A percentile compares a stretch with the other conserved stretches of the same genome.
These are phyloP conservation scores for Trichosurus vulpecula DNA, from an alignment of 2,797 vertebrate genomes.

Conservation along the genomic window DNA sequence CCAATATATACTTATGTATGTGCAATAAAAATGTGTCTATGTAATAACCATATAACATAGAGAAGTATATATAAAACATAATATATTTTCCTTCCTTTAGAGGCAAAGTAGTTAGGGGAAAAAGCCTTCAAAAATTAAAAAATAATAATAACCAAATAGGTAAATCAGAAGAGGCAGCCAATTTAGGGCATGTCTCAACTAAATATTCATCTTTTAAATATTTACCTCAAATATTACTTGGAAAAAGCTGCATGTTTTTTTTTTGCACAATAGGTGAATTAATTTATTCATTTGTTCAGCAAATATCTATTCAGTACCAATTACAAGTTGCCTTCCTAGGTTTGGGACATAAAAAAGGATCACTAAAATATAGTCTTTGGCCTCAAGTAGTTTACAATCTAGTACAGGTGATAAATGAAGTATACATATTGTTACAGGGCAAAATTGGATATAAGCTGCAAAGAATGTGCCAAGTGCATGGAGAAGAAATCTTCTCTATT, in stretches of 20 bases:
- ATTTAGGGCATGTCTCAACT: not conserved
- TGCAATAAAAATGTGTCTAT: too few relatives aligned
- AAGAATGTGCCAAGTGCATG: not conserved
- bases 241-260: not conserved
- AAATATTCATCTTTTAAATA: not conserved
- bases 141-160: not conserved
- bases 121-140: not conserved
- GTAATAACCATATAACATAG: too few relatives aligned
- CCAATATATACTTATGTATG: not conserved
- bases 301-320: not conserved
- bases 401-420: not conserved
- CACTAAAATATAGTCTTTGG: not conserved
- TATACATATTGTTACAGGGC: not conserved
- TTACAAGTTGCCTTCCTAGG: not conserved
- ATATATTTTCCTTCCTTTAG: not conserved
- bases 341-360: not conserved
- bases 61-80: too few relatives aligned
- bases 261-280: not conserved
- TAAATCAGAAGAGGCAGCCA: not conserved
- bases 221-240: not conserved
- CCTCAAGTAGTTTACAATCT: not conserved
- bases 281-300: not conserved
- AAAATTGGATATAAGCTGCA: not conserved
- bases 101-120: not conserved
- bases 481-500: not conserved